Evolutionary conservation across 2,888 invertebrate species (phyloP).

Genomic region (Koerneria pararmatus): DNA sequence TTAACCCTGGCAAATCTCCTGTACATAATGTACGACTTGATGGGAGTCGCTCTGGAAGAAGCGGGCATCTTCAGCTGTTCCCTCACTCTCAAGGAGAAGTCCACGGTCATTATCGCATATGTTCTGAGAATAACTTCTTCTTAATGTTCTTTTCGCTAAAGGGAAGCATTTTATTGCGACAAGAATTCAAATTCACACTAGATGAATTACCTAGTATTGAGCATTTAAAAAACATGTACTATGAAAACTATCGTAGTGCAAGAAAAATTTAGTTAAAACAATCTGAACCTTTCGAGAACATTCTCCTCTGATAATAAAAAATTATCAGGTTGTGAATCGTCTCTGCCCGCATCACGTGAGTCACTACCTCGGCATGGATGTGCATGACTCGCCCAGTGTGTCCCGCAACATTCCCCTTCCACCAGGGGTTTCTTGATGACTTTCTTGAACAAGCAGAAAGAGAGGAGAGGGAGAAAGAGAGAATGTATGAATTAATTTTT

Average conservation of each 20-base stretch:
- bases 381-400: conserved; percentile 11
- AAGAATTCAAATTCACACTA: too few species aligned
- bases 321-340: conserved; percentile 3
- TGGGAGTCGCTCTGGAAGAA: conserved; percentile 1
- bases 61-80: neutral
- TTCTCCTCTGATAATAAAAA: too few species aligned
- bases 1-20: conserved; percentile 5
- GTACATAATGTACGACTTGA: conserved; percentile 4
- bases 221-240: too few species aligned
- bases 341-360: conserved; percentile 14
- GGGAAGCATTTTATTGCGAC: neutral
- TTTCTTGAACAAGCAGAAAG: too few species aligned
- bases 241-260: too few species aligned
- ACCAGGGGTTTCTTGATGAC: conserved; percentile 2
- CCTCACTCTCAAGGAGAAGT: neutral
- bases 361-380: conserved; percentile 14
- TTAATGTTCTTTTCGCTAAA: neutral
- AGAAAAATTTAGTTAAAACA: too few species aligned
- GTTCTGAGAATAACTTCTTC: neutral
- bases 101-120: neutral
- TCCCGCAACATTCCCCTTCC: conserved; percentile 8
- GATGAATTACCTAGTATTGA: too few species aligned
- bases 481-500: too few species aligned
- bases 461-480: too few species aligned
- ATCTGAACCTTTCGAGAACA: too few species aligned